Evolutionary conservation across 2,797 vertebrate species (phyloP).

Genomic region (Pseudochirops corinnae): DNA sequence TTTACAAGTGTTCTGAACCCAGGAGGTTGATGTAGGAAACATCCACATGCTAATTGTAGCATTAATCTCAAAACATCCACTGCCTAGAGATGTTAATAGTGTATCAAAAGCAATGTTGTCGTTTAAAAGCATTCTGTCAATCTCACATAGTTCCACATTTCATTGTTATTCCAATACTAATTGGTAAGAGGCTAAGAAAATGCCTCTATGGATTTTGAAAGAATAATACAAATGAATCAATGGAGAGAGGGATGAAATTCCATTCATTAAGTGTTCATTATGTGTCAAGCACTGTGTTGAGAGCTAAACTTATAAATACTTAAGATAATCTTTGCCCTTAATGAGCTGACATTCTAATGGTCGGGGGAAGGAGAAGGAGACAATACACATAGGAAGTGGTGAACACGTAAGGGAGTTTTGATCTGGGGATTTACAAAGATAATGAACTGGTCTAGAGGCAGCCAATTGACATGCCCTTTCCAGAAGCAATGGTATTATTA

Average conservation of each 20-base stretch:
- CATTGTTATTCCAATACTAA: conserved; percentile 18
- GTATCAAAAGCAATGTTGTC: conserved; percentile 56
- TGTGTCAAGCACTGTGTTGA: background rate
- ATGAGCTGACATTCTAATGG: background rate
- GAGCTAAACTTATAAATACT: background rate
- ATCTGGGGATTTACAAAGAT: background rate
- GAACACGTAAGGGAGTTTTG: background rate
- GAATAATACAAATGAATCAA: background rate
- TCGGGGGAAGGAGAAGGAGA: background rate
- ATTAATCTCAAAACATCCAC: conserved; percentile 77
- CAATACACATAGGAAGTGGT: background rate
- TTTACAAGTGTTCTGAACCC: conserved; percentile 72
- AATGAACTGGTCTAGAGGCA: background rate
- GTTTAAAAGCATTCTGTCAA: conserved; percentile 78
- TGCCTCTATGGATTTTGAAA: background rate
- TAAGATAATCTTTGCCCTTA: conserved; percentile 24
- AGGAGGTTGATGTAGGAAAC: conserved; percentile 75
- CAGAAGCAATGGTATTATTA: background rate
- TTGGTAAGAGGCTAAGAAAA: background rate
- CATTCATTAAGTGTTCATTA: background rate
- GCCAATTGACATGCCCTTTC: background rate
- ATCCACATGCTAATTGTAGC: conserved; percentile 74
- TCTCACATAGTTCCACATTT: background rate
- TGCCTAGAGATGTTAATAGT: conserved; percentile 70
- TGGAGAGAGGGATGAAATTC: background rate